phyloP scores from a whole-genome alignment of 2,113 vertebrate species.

The Pluvianellus socialis region DNA sequence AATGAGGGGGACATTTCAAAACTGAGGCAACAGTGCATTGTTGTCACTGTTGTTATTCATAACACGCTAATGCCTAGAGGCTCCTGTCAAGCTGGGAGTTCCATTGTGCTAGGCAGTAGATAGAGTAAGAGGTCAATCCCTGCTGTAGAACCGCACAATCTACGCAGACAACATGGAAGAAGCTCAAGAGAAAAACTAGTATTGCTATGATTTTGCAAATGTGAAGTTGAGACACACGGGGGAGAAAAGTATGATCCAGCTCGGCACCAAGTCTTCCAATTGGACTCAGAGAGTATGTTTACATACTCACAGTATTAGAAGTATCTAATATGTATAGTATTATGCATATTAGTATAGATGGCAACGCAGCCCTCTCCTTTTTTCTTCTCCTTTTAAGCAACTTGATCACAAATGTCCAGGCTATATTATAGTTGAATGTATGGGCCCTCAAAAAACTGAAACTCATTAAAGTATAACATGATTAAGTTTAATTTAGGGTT shows the following conservation, averaged over 20 bases:
- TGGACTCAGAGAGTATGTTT: neutral
- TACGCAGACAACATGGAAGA: neutral
- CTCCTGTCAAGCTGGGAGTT: neutral
- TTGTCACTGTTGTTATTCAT: neutral
- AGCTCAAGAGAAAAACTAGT: neutral
- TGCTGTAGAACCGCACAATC: neutral
- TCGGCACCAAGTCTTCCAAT: neutral
- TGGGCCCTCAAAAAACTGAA: neutral
- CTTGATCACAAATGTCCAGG: neutral
- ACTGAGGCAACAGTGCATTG: neutral
- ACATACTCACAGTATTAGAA: neutral
- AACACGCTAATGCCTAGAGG: fast-evolving
- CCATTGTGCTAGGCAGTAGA: neutral
- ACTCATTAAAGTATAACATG: neutral
- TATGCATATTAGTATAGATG: too few species aligned
- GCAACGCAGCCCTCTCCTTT: neutral
- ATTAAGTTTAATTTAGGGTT: neutral
- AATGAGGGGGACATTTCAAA: neutral
- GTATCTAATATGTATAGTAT: too few species aligned
- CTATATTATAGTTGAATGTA: neutral
- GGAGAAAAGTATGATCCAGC: neutral
- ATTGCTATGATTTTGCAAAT: neutral
- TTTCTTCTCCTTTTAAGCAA: neutral
- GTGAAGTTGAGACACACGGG: neutral
- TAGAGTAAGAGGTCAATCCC: neutral